Evolutionary conservation across 2,113 vertebrate species (phyloP).

Genomic region (Miniopterus natalensis): DNA sequence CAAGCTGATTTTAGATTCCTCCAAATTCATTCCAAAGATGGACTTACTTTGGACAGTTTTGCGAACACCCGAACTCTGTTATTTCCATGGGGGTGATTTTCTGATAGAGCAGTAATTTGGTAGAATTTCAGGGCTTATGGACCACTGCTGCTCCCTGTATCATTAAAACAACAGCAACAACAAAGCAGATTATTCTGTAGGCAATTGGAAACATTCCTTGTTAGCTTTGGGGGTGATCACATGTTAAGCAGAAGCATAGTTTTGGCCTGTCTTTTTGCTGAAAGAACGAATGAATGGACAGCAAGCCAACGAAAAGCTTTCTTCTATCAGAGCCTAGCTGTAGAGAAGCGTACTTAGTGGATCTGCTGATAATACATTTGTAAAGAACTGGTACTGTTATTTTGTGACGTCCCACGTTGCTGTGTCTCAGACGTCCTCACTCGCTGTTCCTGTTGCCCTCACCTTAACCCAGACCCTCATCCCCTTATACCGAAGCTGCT

Average conservation of each 20-base stretch:
- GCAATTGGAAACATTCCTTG: neutral
- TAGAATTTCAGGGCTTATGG: constrained; percentile 46
- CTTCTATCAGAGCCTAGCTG: neutral
- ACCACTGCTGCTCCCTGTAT: neutral
- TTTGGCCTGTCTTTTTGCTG: neutral
- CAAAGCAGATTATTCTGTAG: neutral
- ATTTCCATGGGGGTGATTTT: neutral
- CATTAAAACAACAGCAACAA: neutral
- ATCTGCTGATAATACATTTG: neutral
- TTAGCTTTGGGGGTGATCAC: neutral
- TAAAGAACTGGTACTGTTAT: neutral
- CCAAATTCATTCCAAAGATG: neutral
- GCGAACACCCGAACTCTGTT: neutral
- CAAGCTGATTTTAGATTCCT: neutral
- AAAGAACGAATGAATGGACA: neutral
- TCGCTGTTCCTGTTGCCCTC: neutral
- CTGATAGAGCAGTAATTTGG: neutral
- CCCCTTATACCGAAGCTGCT: neutral
- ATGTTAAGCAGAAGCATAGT: neutral
- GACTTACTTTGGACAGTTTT: neutral
- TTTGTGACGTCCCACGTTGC: neutral
- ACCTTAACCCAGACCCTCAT: neutral
- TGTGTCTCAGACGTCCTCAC: neutral
- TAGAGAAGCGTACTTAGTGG: neutral
- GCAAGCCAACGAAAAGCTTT: neutral